These are phyloP conservation scores for Polymixis flavicincta DNA, from an alignment of 2,888 invertebrate species.

Conservation along the genomic window DNA sequence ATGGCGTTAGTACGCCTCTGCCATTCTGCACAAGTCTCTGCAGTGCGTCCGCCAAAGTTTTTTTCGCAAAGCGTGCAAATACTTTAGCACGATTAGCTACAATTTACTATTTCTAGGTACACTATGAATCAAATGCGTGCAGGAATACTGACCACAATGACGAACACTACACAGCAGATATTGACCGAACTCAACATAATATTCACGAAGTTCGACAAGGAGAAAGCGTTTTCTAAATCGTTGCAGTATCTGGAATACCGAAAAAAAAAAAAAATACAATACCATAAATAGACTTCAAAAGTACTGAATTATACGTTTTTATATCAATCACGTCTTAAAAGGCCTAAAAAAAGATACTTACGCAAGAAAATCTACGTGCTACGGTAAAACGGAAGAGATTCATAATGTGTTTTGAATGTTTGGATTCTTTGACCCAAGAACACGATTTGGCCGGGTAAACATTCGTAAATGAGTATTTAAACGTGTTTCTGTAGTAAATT, in stretches of 20 bases:
- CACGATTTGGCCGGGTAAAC: slow-evolving; percentile 47
- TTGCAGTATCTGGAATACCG: slow-evolving; percentile 81
- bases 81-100: slow-evolving; percentile 6
- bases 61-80: slow-evolving; percentile 6
- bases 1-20: neutral
- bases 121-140: slow-evolving; percentile 42
- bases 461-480: slow-evolving; percentile 53
- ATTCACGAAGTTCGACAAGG: slow-evolving; percentile 83
- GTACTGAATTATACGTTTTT: slow-evolving; percentile 51
- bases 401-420: slow-evolving; percentile 50
- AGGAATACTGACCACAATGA: slow-evolving; percentile 81
- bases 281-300: slow-evolving; percentile 33
- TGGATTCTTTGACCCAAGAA: slow-evolving; percentile 42
- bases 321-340: slow-evolving; percentile 50
- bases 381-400: slow-evolving; percentile 33
- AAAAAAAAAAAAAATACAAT: slow-evolving; percentile 61
- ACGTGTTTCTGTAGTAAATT: slow-evolving; percentile 40
- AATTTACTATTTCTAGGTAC: slow-evolving; percentile 24
- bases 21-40: neutral
- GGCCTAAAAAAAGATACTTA: slow-evolving; percentile 36
- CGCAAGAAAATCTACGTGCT: slow-evolving; percentile 37
- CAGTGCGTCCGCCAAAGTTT: neutral
- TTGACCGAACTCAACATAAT: slow-evolving; percentile 86
- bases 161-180: slow-evolving; percentile 87
- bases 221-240: slow-evolving; percentile 85